Evolutionary conservation across 2,797 vertebrate genomes (phyloP), one percentile per base, ranked within the genome.

Genomic region (Anableps anableps): DNA sequence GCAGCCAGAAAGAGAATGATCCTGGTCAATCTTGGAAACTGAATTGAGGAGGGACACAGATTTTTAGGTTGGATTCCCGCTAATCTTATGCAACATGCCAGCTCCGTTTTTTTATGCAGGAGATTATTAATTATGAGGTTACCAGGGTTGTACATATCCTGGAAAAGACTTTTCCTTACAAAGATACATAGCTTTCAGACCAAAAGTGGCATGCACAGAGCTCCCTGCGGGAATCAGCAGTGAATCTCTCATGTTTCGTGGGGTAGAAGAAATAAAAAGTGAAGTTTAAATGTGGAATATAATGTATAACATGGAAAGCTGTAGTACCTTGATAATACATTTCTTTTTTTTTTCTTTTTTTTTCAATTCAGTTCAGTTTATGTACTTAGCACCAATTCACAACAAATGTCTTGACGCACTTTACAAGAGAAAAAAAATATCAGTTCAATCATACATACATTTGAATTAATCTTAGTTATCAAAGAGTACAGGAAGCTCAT

Each of bases 1-100:
- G 83, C 70, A 83, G 88, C 78, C 78, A 85, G 74, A 72, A 51
- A 70, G 80, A 83, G 74, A 82, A 84, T 70, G 36, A 73, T 60
- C 43, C 62, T 66, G 75, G 58, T 74, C 72, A 86, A 75, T 80
- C n/a, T 70, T 83, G 77, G 75, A 86, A 86, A 83, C 23, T 70
- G 31, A 86, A 70, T n/a, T 78, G 34, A 53, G 83, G 50, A 75
- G 75, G 58, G 75, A 77, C 41, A 53, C 29, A 74, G 19, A 82
- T 82, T 86, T 71, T 91, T 36, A 74, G 71, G 77, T 81, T 79
- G 76, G 51, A 73, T 53, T 64, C 77, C 66, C 70, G 38, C 84
- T 80, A 62, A 76, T 82, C 38, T 43, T 77, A 53, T 76, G 78
- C 23, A 72, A 76, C 43, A 72, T 83, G n/a, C 53, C 60, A 77